Evolutionary conservation across 2,797 vertebrate species (phyloP).

Genomic region (Tauraco hartlaubi): DNA sequence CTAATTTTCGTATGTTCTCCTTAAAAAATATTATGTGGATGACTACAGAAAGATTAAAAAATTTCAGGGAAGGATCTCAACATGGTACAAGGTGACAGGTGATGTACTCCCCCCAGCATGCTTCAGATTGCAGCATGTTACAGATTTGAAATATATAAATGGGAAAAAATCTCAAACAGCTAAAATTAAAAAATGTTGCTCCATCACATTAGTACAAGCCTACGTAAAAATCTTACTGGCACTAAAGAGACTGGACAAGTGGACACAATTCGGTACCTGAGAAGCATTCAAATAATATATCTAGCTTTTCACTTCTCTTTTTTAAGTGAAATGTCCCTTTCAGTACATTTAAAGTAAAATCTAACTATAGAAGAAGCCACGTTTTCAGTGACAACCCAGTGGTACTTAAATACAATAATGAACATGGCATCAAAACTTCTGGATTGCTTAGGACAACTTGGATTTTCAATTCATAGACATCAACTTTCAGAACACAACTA

Average conservation of each 20-base stretch:
- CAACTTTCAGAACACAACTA: neutral
- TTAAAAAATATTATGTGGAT: neutral
- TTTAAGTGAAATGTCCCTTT: neutral
- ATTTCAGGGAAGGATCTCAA: neutral
- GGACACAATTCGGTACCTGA: neutral
- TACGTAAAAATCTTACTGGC: neutral
- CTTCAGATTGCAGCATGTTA: neutral
- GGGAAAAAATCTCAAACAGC: neutral
- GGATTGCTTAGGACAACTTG: neutral
- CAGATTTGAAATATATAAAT: neutral
- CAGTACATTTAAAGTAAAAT: neutral
- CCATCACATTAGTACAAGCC: neutral
- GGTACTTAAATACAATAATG: neutral
- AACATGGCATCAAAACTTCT: neutral
- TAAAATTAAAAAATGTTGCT: neutral
- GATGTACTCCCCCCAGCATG: rapidly evolving
- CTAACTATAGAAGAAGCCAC: neutral
- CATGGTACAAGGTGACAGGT: neutral
- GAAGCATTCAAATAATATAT: neutral
- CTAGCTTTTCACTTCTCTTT: neutral
- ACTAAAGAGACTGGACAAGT: neutral
- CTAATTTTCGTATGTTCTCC: neutral
- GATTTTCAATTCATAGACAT: neutral
- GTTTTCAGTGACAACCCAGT: neutral
- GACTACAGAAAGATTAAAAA: neutral